These are phyloP conservation scores for Criorhina ranunculi DNA, from an alignment of 2,888 invertebrate species.

Conservation along the genomic window DNA sequence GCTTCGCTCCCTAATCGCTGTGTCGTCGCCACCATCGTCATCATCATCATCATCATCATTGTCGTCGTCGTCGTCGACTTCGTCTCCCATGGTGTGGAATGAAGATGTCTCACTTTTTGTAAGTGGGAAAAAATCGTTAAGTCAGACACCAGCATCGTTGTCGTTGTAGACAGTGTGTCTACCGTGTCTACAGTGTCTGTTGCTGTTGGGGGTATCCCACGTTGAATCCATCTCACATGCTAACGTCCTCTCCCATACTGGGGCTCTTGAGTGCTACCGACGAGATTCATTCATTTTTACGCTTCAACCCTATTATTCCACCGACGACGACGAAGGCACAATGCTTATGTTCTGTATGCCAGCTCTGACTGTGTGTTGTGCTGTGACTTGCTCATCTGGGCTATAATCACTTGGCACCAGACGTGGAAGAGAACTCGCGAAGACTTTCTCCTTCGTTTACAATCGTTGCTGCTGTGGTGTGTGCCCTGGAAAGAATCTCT, in stretches of 20 bases:
- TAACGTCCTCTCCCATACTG: constrained; percentile 28
- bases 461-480: constrained; percentile 8
- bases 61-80: constrained; percentile 21
- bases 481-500: constrained; percentile 39
- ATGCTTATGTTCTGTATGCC: constrained; percentile 44
- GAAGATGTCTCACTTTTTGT: constrained; percentile 61
- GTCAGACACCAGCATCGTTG: constrained; percentile 58
- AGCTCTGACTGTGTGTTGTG: constrained; percentile 15
- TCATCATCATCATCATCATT: constrained; percentile 34
- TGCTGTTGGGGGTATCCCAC: constrained; percentile 55
- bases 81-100: constrained; percentile 67
- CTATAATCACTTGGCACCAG: constrained; percentile 68
- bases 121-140: constrained; percentile 67
- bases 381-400: constrained; percentile 43
- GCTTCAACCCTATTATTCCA: constrained; percentile 55
- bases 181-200: constrained; percentile 23
- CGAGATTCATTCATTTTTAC: constrained; percentile 18
- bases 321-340: constrained; percentile 43
- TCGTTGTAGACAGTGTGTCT: constrained; percentile 65
- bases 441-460: constrained; percentile 73
- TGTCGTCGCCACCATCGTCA: constrained; percentile 41
- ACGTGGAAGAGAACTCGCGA: constrained; percentile 46
- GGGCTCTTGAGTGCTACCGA: constrained; percentile 15
- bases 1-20: constrained; percentile 68
- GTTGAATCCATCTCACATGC: constrained; percentile 53